Base-by-base conservation (phyloP, 2,113 vertebrate species). In the Pantherophis guttatus region DNA sequence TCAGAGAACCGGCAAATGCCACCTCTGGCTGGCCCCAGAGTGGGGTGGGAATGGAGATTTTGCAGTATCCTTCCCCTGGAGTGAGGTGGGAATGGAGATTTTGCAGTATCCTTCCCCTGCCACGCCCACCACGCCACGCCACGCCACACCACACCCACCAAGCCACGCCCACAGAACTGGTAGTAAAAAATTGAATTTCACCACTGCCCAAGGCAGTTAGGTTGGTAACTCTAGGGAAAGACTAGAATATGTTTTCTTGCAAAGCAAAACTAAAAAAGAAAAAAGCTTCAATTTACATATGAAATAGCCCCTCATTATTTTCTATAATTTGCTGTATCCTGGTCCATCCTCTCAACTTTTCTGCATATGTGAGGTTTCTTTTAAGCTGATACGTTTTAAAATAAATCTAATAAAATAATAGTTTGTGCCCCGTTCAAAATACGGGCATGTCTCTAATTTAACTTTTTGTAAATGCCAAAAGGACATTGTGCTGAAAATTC, bases 391-490 rank as follows among this genome's bases (percentile, higher is more conserved):
- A 39, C 5, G 33, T 39, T 86, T 54, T 1, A 1, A 48, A 58
- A 24, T 24, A 94, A 95, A 62, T 96, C 29, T 81, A 62, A 87
- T 1, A 0, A 93, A 26, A 17, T 48, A 0, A 0, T 12, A 81
- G 44, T 19, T 57, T 65, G 86, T 39, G n/a, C 55, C 54, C 15
- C 59, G 50, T 0, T 90, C 86, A 93, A 91, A 96, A 94, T 90
- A 92, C 81, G 54, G 62, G 95, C 54, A 59, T 86, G 86, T 92
- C 93, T 93, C 94, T 81, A 93, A 95, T 95, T 93, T 91, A 94
- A 91, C 92, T 95, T 94, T 75, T 95, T 19, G 59, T 94, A 33
- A 48, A 24, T 9, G 94, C 94, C 44, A 91, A 95, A 95, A 96
- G 26, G 62, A 75, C 93, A 91, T 86, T 52, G n/a, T 54, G 86